Percentiles rank a stretch among this genome's conserved stretches.
These are phyloP conservation scores for Aulostomus chinensis DNA, from an alignment of 2,797 vertebrate species.

Conservation along the genomic window DNA sequence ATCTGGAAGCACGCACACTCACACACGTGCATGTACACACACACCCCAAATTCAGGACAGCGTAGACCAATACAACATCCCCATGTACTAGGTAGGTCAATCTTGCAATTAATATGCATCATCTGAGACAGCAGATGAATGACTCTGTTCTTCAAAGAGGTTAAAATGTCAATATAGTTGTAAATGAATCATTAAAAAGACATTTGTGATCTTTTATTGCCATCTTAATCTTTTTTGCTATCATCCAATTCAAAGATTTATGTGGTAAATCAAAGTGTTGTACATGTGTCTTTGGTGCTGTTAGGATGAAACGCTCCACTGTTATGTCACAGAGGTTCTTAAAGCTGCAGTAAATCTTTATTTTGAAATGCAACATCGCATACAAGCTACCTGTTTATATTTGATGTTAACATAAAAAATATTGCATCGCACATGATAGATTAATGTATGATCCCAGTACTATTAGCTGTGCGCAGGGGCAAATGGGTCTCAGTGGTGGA, in stretches of 20 bases:
- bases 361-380: not conserved
- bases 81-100: constrained; percentile 38
- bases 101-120: constrained; percentile 54
- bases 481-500: no score
- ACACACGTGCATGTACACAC: constrained; percentile 1
- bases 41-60: constrained; percentile 15
- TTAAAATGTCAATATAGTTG: constrained; percentile 43
- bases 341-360: not conserved
- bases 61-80: constrained; percentile 8
- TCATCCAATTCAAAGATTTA: constrained; percentile 43
- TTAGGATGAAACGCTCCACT: constrained; percentile 9
- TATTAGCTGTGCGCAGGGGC: no score
- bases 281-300: constrained; percentile 11
- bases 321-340: not conserved
- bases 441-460: no score
- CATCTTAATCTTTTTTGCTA: constrained; percentile 38
- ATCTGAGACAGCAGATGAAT: constrained; percentile 49
- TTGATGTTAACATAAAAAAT: no score
- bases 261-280: constrained; percentile 9
- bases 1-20: constrained; percentile 1
- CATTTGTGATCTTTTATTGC: constrained; percentile 27
- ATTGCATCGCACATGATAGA: no score
- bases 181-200: constrained; percentile 55
- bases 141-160: constrained; percentile 41
- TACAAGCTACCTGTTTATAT: no score